A percentile compares a stretch with the other conserved stretches of the same genome.
Evolutionary conservation across 2,888 invertebrate species (phyloP).

Genomic region (Latrodectus hesperus): DNA sequence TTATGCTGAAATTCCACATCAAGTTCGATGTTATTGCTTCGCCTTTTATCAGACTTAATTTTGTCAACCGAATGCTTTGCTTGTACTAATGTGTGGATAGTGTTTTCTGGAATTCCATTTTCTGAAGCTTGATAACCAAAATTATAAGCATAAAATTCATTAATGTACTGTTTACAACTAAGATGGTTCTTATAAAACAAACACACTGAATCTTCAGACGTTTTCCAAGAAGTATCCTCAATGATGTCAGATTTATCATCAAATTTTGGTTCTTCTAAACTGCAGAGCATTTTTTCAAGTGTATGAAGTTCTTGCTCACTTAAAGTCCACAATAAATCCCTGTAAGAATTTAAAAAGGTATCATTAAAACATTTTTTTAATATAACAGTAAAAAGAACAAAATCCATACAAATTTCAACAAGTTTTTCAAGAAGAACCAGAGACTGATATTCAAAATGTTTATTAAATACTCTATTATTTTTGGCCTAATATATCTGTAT

Average conservation of each 20-base stretch:
- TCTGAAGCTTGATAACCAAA: slow-evolving; percentile 56
- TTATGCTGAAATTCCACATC: slow-evolving; percentile 45
- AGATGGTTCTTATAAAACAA: slow-evolving; percentile 84
- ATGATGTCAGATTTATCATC: slow-evolving; percentile 42
- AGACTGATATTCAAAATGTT: too few relatives aligned
- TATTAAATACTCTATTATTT: too few relatives aligned
- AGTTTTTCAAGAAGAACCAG: too few relatives aligned
- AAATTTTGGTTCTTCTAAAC: slow-evolving; percentile 83
- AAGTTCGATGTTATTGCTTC: slow-evolving; percentile 49
- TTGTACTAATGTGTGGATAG: slow-evolving; percentile 24
- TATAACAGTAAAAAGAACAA: too few relatives aligned
- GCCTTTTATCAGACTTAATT: slow-evolving; percentile 35
- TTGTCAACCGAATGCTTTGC: slow-evolving; percentile 29
- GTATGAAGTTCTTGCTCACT: slow-evolving; percentile 88
- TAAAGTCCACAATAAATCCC: slow-evolving; percentile 91
- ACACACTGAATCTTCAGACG: slow-evolving; percentile 80
- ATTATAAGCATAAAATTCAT: slow-evolving; percentile 74
- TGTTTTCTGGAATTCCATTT: slow-evolving; percentile 41
- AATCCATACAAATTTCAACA: too few relatives aligned
- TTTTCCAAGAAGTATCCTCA: slow-evolving; percentile 39
- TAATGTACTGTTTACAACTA: slow-evolving; percentile 81
- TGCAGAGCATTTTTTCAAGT: slow-evolving; percentile 91
- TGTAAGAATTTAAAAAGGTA: slow-evolving; percentile 72
- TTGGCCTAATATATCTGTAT: too few relatives aligned
- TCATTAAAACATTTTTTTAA: not conserved